A percentile compares a stretch with the other conserved stretches of the same genome.
These are phyloP conservation scores for Rhingia rostrata DNA, from an alignment of 2,888 invertebrate genomes.

Conservation along the genomic window DNA sequence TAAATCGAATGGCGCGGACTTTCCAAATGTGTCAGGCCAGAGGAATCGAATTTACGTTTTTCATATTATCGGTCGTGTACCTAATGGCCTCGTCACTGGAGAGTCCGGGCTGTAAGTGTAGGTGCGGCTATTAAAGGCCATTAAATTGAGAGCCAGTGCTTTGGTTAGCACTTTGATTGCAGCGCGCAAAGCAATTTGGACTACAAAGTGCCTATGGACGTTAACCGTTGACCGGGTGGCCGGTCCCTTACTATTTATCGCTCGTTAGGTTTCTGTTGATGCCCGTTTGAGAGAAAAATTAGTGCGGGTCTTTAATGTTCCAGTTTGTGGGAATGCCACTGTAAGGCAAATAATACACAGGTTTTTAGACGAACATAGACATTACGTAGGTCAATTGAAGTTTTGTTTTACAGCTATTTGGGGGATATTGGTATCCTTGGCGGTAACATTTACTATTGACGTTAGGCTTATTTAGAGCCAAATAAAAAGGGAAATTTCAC, in stretches of 20 bases:
- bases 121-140: slow-evolving; percentile 62
- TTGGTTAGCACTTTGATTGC: slow-evolving; percentile 63
- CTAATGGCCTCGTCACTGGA: slow-evolving; percentile 58
- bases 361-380: slow-evolving; percentile 55
- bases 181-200: slow-evolving; percentile 51
- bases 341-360: slow-evolving; percentile 1
- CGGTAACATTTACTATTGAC: slow-evolving; percentile 7
- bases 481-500: background rate
- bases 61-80: slow-evolving; percentile 49
- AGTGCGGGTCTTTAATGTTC: slow-evolving; percentile 67
- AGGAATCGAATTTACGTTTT: slow-evolving; percentile 58
- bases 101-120: slow-evolving; percentile 16
- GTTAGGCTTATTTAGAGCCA: background rate
- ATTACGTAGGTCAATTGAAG: slow-evolving; percentile 34
- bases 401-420: slow-evolving; percentile 34
- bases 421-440: slow-evolving; percentile 28
- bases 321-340: no score
- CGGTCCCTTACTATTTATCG: slow-evolving; percentile 62
- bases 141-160: slow-evolving; percentile 62
- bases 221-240: slow-evolving; percentile 39
- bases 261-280: slow-evolving; percentile 70
- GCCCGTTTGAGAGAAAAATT: slow-evolving; percentile 72
- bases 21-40: slow-evolving; percentile 46
- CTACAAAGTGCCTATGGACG: slow-evolving; percentile 48
- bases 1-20: slow-evolving; percentile 49